Conservation (phyloP, 2,797 vertebrate genomes). For the Falco peregrinus region DNA sequence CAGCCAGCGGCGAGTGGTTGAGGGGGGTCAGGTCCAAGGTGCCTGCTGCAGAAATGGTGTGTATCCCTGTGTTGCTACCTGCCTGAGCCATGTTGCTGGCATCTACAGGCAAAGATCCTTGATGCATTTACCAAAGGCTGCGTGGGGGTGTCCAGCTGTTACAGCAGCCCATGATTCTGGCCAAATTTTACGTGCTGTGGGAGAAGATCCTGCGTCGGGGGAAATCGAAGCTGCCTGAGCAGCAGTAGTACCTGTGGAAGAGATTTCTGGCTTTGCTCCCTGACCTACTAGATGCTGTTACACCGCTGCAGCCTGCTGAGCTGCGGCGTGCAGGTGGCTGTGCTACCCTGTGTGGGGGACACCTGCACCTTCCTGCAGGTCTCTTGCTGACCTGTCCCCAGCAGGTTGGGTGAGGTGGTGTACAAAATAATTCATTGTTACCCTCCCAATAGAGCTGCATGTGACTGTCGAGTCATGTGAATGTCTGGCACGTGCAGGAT, state of each 20-base stretch:
- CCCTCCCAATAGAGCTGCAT: neutral
- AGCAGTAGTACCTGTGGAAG: neutral
- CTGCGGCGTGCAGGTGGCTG: neutral
- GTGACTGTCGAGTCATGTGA: neutral
- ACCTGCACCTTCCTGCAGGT: neutral
- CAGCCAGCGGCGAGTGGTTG: neutral
- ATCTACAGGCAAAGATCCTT: neutral
- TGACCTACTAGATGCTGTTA: neutral
- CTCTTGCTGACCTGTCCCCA: neutral
- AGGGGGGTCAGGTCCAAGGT: neutral
- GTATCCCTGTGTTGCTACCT: neutral
- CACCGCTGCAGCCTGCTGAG: neutral
- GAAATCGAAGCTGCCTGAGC: neutral
- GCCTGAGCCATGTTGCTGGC: neutral
- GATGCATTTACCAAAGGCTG: neutral
- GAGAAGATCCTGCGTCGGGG: neutral
- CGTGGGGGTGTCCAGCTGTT: neutral
- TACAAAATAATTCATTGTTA: neutral
- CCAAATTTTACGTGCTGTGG: neutral
- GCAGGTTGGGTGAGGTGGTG: fast-evolving
- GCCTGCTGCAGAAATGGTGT: neutral
- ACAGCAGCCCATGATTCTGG: neutral
- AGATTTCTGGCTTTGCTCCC: constrained; percentile 1
- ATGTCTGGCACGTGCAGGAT: neutral
- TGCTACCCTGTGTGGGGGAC: neutral